Evolutionary conservation across 1,140 invertebrate genomes (phyloP).

Genomic region (Pseudomyrmex sp.): DNA sequence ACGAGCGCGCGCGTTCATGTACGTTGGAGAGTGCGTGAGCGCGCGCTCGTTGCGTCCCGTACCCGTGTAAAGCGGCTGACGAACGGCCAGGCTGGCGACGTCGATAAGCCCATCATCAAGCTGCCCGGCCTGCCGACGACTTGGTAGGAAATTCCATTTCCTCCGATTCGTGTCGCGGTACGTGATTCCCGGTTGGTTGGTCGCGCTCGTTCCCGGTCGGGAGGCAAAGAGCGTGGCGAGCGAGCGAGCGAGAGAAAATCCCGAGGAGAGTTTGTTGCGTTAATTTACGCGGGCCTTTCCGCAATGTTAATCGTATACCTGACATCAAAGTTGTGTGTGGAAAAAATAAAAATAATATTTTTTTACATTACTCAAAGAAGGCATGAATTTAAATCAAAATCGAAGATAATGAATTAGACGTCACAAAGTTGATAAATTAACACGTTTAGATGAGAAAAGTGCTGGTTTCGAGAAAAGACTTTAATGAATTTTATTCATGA

Average conservation of each 20-base stretch:
- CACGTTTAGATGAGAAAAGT: not conserved
- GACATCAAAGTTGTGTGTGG: not conserved
- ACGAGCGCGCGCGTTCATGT: conserved; percentile 9
- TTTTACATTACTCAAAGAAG: not conserved
- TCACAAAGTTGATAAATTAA: conserved; percentile 37
- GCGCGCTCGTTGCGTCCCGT: conserved; percentile 32
- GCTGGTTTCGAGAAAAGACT: conserved; percentile 11
- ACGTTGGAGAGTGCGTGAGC: not conserved
- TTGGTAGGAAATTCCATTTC: conserved; percentile 81
- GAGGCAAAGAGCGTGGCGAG: conserved; percentile 7
- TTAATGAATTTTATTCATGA: conserved; percentile 37
- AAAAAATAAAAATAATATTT: not conserved
- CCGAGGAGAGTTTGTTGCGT: conserved; percentile 23
- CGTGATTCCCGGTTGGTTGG: conserved; percentile 55
- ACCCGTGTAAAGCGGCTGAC: conserved; percentile 56
- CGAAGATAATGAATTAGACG: conserved; percentile 31
- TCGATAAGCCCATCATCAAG: conserved; percentile 80
- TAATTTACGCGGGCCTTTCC: conserved; percentile 32
- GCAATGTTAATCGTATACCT: conserved; percentile 28
- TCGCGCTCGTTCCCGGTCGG: not conserved
- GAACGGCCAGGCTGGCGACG: conserved; percentile 66
- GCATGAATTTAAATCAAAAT: not conserved
- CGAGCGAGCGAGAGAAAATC: conserved; percentile 47
- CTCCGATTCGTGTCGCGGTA: conserved; percentile 73
- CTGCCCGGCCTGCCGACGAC: conserved; percentile 72